phyloP scores from a whole-genome alignment of 2,797 vertebrate species.

The Protonibea diacanthus region DNA sequence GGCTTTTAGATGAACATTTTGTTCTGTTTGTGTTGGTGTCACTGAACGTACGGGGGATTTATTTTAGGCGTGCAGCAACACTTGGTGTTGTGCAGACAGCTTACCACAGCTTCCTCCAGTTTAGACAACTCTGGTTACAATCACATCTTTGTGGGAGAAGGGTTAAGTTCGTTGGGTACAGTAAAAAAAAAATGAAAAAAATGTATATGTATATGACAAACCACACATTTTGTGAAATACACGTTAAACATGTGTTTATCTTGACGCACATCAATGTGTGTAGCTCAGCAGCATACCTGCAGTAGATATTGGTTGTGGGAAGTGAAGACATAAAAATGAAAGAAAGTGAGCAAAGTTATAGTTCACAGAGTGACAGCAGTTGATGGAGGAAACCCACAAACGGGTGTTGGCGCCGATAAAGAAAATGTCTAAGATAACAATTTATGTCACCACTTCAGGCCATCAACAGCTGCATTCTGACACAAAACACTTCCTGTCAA shows the following conservation, averaged over 20 bases:
- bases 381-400: conserved; percentile 52
- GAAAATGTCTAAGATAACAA: conserved; percentile 48
- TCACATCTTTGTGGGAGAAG: conserved; percentile 34
- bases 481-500: conserved; percentile 50
- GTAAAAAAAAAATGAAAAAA: neutral
- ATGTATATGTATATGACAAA: neutral
- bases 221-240: no score
- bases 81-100: conserved; percentile 42
- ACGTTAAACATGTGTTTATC: neutral
- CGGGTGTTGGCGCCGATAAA: conserved; percentile 46
- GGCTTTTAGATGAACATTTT: conserved; percentile 37
- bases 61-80: conserved; percentile 36
- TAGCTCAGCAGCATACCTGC: neutral
- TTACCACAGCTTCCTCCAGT: conserved; percentile 67
- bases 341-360: conserved; percentile 15
- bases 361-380: conserved; percentile 17
- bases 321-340: conserved; percentile 6
- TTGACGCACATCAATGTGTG: neutral
- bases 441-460: conserved; percentile 24
- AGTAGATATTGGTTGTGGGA: neutral
- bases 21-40: conserved; percentile 41
- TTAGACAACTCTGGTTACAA: conserved; percentile 6
- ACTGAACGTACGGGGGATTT: conserved; percentile 10
- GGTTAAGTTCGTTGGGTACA: conserved; percentile 1
- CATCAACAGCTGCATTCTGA: conserved; percentile 22